Evolutionary conservation across 2,113 vertebrate genomes (phyloP).

Genomic region (Thunnus maccoyii): DNA sequence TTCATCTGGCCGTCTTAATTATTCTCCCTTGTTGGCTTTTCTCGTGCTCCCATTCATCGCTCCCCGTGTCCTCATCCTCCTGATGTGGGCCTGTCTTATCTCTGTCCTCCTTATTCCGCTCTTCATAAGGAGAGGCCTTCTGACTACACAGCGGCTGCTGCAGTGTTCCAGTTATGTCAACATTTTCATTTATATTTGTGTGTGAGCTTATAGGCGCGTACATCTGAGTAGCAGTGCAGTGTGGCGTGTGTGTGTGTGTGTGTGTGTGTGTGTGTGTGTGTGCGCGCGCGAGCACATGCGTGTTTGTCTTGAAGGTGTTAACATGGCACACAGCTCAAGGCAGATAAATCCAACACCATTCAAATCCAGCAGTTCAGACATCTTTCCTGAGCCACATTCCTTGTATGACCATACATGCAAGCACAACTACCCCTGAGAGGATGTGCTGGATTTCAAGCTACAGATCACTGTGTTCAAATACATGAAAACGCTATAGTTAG

Average conservation of each 20-base stretch:
- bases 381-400: neutral
- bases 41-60: neutral
- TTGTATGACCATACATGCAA: neutral
- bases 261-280: neutral
- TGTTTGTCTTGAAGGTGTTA: neutral
- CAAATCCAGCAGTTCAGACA: neutral
- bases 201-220: neutral
- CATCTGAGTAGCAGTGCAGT: neutral
- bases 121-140: constrained; percentile 34
- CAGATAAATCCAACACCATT: neutral
- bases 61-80: neutral
- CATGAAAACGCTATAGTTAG: too few relatives aligned
- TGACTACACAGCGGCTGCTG: constrained; percentile 20
- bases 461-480: neutral
- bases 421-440: neutral
- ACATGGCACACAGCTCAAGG: neutral
- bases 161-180: constrained; percentile 39
- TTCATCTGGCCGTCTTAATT: neutral
- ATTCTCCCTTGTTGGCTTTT: neutral
- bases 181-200: constrained; percentile 11
- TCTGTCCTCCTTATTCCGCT: constrained; percentile 10
- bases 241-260: too few relatives aligned
- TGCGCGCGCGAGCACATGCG: neutral
- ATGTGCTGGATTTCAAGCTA: neutral
- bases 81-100: constrained; percentile 1